Base-by-base conservation (phyloP, 1,140 invertebrate genomes). In the Drosophila ercepeae region DNA sequence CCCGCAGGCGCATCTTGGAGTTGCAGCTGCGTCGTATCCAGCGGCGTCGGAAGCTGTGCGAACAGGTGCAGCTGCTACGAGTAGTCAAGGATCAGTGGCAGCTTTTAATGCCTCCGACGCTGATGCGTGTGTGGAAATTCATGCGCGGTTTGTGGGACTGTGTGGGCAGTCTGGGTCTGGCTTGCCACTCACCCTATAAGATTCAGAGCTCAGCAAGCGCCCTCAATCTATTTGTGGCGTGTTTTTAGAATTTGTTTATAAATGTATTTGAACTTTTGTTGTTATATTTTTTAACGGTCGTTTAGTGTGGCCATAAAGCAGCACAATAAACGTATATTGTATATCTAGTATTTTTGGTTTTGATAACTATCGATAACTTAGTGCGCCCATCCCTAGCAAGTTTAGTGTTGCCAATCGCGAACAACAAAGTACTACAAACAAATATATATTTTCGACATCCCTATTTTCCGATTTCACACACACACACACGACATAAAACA, bases 381-480 rank as follows among this genome's bases (percentile, higher is more conserved):
- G 0, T 13, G 13, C 23, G 8, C 8, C n/a, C 3, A 14, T 14
- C 14, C 7, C 25, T 3, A 11, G 4, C 21, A 4, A 4, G 4
- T 2, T 21, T 21, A 21, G 21, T 21, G 21, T 21, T 21, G 21
- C 21, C 21, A 21, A 21, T 21, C 21, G 21, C n/a, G n/a, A n/a
- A n/a, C n/a, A n/a, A n/a, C n/a, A n/a, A n/a, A n/a, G n/a, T n/a
- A n/a, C n/a, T n/a, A n/a, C n/a, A 21, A 2, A 21, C 21, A 21
- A 21, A 21, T 21, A 21, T 21, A 4, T 21, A 21, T 21, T 21
- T 21, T 21, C 21, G 21, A 21, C 3, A 14, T 14, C 14, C 4
- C 25, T 3, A 11, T 65, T 67, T 64, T 64, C 63, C 48, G 21
- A 65, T 64, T 65, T 63, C 44, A 49, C 64, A 44, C 48, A 52